A percentile compares a stretch with the other conserved stretches of the same genome.
phyloP scores from a whole-genome alignment of 2,113 vertebrate species.

The Plestiodon gilberti region DNA sequence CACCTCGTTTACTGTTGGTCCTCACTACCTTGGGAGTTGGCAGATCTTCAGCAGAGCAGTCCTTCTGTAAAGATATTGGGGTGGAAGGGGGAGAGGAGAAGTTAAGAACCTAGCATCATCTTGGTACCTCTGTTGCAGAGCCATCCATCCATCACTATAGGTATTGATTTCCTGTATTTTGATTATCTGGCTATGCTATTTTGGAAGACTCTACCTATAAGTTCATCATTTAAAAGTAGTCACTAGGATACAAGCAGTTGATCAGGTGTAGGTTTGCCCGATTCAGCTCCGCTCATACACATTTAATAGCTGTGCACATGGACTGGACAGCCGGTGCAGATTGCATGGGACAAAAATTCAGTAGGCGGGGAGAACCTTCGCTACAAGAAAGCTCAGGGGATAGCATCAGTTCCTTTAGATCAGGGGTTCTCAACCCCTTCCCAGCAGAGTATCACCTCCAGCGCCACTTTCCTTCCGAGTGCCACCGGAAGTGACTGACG shows the following conservation, averaged over 20 bases:
- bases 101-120: background rate
- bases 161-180: no score
- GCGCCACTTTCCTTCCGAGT: no score
- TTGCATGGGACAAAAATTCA: background rate
- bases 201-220: no score
- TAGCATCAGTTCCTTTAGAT: background rate
- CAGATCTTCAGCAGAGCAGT: conserved; percentile 33
- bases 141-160: no score
- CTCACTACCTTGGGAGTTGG: conserved; percentile 39
- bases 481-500: no score
- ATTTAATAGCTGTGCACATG: background rate
- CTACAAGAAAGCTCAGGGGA: background rate
- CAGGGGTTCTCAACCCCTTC: no score
- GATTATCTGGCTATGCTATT: no score
- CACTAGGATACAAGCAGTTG: background rate
- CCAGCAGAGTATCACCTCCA: no score
- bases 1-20: conserved; percentile 64
- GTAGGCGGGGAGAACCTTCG: no score
- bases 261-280: background rate
- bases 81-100: no score
- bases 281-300: background rate
- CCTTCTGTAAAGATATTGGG: conserved; percentile 37
- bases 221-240: background rate
- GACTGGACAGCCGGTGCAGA: background rate
- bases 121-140: background rate